These are phyloP conservation scores for Drosophila kambysellisi DNA, from an alignment of 2,888 invertebrate species.

Conservation along the genomic window DNA sequence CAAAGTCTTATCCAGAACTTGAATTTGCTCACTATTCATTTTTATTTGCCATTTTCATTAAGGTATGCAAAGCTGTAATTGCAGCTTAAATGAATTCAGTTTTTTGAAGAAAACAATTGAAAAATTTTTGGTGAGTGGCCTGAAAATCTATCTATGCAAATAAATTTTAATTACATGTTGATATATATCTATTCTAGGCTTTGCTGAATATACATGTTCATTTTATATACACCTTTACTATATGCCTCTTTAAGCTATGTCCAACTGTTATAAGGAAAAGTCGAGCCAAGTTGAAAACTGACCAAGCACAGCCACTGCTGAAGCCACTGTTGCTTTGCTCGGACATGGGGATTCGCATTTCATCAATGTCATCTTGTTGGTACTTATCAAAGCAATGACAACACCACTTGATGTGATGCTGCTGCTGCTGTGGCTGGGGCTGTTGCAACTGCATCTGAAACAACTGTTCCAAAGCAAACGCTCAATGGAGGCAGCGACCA, in stretches of 20 bases:
- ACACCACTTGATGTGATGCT: conserved; percentile 34
- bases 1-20: neutral
- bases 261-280: neutral
- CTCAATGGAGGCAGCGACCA: conserved; percentile 17
- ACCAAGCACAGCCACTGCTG: neutral
- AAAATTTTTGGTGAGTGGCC: too few species aligned
- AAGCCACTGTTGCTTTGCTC: neutral
- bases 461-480: conserved; percentile 37
- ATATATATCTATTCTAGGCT: neutral
- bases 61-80: neutral
- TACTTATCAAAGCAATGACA: conserved; percentile 73
- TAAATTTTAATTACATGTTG: neutral
- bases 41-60: too few species aligned
- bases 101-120: neutral
- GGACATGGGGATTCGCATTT: conserved; percentile 40
- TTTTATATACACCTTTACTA: neutral
- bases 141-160: neutral
- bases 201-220: neutral
- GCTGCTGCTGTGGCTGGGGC: conserved; percentile 5
- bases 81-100: neutral
- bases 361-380: conserved; percentile 63
- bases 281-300: neutral
- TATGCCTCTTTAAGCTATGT: neutral
- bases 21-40: too few species aligned
- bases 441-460: conserved; percentile 53